These are phyloP conservation scores for Auanema sp. DNA, from an alignment of 2,888 invertebrate genomes.

Conservation along the genomic window DNA sequence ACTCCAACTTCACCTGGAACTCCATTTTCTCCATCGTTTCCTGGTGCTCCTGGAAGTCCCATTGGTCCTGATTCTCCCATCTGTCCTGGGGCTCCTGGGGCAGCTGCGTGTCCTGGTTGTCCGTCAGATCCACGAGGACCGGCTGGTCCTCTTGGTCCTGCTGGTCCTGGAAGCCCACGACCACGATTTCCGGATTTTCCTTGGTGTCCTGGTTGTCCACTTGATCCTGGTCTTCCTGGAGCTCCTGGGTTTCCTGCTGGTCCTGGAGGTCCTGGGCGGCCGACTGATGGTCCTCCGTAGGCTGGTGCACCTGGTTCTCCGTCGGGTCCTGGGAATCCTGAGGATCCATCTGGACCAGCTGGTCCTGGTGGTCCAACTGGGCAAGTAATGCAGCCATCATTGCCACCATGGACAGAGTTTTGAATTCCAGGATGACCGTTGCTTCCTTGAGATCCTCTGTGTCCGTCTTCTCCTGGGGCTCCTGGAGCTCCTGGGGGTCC, in stretches of 20 bases:
- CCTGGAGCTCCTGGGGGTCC: slow-evolving; percentile 43
- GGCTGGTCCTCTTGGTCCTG: not conserved
- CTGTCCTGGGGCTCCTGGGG: slow-evolving; percentile 20
- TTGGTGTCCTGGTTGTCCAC: slow-evolving; percentile 31
- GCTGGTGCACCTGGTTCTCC: slow-evolving; percentile 35
- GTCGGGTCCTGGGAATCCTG: slow-evolving; percentile 33
- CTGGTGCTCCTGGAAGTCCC: slow-evolving; percentile 30
- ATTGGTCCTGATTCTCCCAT: slow-evolving; percentile 28
- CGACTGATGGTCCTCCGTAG: slow-evolving; percentile 23
- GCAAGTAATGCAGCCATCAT: slow-evolving; percentile 34
- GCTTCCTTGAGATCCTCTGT: slow-evolving; percentile 28
- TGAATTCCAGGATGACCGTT: slow-evolving; percentile 23
- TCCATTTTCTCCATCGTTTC: not conserved
- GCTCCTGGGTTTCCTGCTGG: slow-evolving; percentile 37
- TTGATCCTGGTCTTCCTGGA: slow-evolving; percentile 32
- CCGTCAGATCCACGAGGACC: slow-evolving; percentile 13
- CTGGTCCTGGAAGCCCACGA: not conserved
- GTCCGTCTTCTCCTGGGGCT: slow-evolving; percentile 31
- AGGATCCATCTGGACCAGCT: slow-evolving; percentile 38
- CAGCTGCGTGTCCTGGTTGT: slow-evolving; percentile 23
- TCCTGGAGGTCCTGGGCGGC: slow-evolving; percentile 33
- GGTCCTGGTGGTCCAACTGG: slow-evolving; percentile 42
- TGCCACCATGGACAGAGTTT: slow-evolving; percentile 23
- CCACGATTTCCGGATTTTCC: slow-evolving; percentile 23
- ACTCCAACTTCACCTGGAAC: slow-evolving; percentile 1